Conservation (phyloP, 2,797 vertebrate genomes). For the Enoplosus armatus region DNA sequence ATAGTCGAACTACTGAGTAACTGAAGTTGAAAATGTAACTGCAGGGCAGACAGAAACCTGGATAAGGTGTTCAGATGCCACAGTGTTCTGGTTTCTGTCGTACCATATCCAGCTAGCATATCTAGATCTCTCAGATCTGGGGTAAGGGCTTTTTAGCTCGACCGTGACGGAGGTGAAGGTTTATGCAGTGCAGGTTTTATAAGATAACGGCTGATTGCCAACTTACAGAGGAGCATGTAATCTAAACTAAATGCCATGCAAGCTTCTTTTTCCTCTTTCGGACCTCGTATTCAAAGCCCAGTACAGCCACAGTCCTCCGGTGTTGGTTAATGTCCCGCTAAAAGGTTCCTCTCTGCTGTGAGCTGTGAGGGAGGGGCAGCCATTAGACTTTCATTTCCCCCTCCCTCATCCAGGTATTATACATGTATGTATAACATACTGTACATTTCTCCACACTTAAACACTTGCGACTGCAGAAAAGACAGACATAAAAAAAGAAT, state of each 20-base stretch:
- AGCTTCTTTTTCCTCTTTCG: neutral
- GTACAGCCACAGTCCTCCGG: no score
- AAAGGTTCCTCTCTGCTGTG: neutral
- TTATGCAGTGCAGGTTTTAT: neutral
- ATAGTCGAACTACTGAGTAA: no score
- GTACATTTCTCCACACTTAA: slow-evolving; percentile 12
- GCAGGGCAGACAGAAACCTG: no score
- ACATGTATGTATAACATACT: neutral
- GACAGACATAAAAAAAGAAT: neutral
- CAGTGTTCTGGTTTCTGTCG: neutral
- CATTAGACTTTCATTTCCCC: neutral
- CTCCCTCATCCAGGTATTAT: slow-evolving; percentile 14
- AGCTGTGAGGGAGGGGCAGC: neutral
- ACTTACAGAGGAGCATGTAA: slow-evolving; percentile 2
- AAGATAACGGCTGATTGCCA: neutral
- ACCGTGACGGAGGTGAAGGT: neutral
- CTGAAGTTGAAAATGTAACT: no score
- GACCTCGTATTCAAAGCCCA: neutral
- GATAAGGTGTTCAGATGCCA: neutral
- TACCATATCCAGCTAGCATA: no score
- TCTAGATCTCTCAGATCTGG: no score
- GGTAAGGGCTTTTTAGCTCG: neutral
- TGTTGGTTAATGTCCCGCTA: neutral
- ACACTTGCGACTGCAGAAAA: slow-evolving; percentile 18
- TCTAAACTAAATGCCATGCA: neutral